Conservation (phyloP, 2,113 vertebrate species). For the Mungos mungo region DNA sequence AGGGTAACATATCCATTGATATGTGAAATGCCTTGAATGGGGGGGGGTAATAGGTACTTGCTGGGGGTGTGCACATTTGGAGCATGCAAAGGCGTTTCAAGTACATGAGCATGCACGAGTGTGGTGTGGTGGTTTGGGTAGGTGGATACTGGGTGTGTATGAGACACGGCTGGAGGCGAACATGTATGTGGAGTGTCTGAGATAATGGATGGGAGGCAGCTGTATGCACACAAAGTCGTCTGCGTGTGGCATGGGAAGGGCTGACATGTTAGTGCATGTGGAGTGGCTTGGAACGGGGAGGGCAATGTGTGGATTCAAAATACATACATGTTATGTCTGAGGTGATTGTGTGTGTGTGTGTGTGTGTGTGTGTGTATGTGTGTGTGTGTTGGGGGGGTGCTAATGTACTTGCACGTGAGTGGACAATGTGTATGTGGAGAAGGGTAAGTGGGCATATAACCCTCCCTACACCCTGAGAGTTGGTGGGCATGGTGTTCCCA, state of each 20-base stretch:
- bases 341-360: too few species aligned
- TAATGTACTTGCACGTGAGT: neutral
- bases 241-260: neutral
- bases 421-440: neutral
- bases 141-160: neutral
- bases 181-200: neutral
- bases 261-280: neutral
- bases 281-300: neutral
- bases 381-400: neutral
- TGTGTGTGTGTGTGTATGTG: neutral
- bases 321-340: neutral
- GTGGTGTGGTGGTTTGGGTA: neutral
- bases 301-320: neutral
- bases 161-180: neutral
- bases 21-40: neutral
- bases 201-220: neutral
- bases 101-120: fast-evolving
- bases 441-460: neutral
- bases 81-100: neutral
- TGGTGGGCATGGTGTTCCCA: neutral
- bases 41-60: neutral
- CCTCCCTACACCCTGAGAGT: neutral
- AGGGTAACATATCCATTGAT: neutral
- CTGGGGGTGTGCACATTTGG: fast-evolving
- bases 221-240: neutral